These are phyloP conservation scores for Stenopsyche tienmushanensis DNA, from an alignment of 1,140 invertebrate species.

Conservation along the genomic window DNA sequence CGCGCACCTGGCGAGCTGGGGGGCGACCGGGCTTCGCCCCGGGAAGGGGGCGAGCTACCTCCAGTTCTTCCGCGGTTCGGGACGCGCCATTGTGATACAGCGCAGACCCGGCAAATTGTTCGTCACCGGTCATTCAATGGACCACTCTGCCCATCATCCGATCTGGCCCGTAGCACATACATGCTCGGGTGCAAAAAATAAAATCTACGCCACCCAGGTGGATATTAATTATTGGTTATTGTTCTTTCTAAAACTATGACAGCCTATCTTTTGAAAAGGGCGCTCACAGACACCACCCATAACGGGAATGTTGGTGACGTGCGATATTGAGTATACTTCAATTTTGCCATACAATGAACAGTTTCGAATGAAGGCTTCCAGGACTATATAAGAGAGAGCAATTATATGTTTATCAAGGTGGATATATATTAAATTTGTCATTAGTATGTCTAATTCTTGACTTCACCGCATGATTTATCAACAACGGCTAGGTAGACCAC, in stretches of 20 bases:
- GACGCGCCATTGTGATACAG: background rate
- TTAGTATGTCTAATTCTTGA: too few species aligned
- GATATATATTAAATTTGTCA: too few species aligned
- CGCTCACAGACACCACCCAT: too few species aligned
- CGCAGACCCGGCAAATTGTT: slow-evolving; percentile 16
- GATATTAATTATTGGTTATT: background rate
- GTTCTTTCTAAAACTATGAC: background rate
- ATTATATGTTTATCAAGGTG: too few species aligned
- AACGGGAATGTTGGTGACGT: too few species aligned
- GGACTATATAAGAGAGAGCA: too few species aligned
- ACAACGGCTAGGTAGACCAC: too few species aligned
- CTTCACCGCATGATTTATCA: too few species aligned
- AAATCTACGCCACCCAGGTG: background rate
- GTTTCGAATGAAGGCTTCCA: too few species aligned
- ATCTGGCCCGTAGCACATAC: background rate
- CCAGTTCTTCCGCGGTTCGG: too few species aligned
- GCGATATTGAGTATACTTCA: too few species aligned
- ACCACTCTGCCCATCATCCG: background rate
- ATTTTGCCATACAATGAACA: too few species aligned
- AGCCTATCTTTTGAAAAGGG: background rate
- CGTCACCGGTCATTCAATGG: slow-evolving; percentile 1
- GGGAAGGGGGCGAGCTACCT: background rate
- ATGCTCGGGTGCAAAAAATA: background rate
- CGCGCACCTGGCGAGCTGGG: background rate
- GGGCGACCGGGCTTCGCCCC: background rate